Conservation (phyloP, 2,113 vertebrate genomes). For the Corydoras sp. region DNA sequence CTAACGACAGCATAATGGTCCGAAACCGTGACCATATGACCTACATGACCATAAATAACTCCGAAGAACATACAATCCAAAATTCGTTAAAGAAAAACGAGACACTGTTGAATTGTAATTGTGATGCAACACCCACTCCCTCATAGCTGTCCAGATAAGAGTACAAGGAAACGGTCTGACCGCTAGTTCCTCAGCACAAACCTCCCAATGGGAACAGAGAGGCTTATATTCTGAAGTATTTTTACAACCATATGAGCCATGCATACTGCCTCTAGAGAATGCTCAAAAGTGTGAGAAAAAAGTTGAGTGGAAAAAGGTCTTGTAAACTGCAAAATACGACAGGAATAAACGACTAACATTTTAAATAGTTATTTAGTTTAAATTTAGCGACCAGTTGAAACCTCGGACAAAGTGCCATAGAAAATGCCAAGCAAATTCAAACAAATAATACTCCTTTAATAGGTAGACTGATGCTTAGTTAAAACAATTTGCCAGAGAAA, state of each 20-base stretch:
- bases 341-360: too few species aligned
- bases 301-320: background rate
- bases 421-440: too few species aligned
- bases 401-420: too few species aligned
- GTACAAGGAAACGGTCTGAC: background rate
- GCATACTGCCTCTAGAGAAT: background rate
- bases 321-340: background rate
- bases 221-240: slow-evolving; percentile 21
- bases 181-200: background rate
- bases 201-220: slow-evolving; percentile 7
- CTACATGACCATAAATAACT: background rate
- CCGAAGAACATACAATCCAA: background rate
- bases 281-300: background rate
- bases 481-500: too few species aligned
- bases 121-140: background rate
- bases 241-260: slow-evolving; percentile 20
- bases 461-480: too few species aligned
- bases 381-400: too few species aligned
- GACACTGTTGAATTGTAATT: background rate
- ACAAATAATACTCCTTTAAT: too few species aligned
- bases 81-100: background rate
- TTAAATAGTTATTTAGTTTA: too few species aligned
- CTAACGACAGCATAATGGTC: too few species aligned
- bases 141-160: background rate
- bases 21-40: too few species aligned